Conservation (phyloP, 2,113 vertebrate genomes). For the Harpagus bidentatus region DNA sequence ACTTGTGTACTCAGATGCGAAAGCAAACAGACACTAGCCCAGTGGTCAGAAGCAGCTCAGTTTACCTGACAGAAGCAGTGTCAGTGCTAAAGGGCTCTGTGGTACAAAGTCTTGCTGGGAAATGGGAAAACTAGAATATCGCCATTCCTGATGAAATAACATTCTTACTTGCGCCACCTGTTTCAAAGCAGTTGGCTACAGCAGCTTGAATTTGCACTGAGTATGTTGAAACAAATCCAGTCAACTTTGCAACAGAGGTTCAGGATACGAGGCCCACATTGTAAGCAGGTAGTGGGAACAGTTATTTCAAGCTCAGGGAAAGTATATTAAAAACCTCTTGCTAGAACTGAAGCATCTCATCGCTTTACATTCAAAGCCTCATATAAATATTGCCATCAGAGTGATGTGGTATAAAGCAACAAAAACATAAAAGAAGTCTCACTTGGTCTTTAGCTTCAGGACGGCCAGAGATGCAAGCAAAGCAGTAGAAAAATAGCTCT, state of each 20-base stretch:
- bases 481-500: background rate
- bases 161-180: background rate
- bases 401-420: background rate
- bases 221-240: background rate
- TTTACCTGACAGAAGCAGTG: background rate
- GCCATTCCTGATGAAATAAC: background rate
- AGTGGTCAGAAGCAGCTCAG: background rate
- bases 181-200: background rate
- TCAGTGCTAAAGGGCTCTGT: background rate
- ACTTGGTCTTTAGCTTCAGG: background rate
- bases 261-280: accelerated
- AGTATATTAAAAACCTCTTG: background rate
- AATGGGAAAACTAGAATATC: background rate
- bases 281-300: background rate
- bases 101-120: background rate
- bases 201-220: background rate
- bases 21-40: background rate
- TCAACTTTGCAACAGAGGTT: background rate
- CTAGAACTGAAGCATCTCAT: background rate
- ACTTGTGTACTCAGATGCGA: accelerated
- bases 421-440: background rate
- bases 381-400: background rate
- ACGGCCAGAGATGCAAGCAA: background rate
- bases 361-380: background rate
- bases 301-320: background rate